These are phyloP conservation scores for Chymomyza amoena DNA, from an alignment of 2,888 invertebrate species.

Conservation along the genomic window DNA sequence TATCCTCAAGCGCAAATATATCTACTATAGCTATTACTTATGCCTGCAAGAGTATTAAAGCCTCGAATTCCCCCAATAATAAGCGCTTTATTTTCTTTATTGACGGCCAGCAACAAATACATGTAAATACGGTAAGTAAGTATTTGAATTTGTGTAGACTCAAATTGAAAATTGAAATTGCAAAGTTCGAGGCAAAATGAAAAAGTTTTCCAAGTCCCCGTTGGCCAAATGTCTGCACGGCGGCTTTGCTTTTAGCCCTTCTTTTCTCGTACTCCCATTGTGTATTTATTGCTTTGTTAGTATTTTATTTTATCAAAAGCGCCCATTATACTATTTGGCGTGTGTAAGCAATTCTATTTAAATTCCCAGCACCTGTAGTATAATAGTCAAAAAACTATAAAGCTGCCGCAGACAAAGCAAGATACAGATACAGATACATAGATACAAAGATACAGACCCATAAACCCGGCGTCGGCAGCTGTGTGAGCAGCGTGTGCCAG, in stretches of 20 bases:
- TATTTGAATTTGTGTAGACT: not conserved
- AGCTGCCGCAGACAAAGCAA: slow-evolving; percentile 44
- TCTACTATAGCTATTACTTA: not conserved
- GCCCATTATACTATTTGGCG: slow-evolving; percentile 39
- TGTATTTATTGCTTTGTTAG: slow-evolving; percentile 16
- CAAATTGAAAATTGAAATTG: not conserved
- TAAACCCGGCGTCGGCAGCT: not conserved
- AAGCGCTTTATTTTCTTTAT: not conserved
- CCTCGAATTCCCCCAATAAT: not conserved
- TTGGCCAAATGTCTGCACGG: slow-evolving; percentile 41
- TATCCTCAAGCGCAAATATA: not conserved
- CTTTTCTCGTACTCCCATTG: not conserved
- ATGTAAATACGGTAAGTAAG: not conserved
- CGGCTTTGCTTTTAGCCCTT: slow-evolving; percentile 25
- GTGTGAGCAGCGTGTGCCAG: not conserved
- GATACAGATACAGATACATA: slow-evolving; percentile 2
- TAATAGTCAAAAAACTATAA: slow-evolving; percentile 63
- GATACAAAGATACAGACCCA: slow-evolving; percentile 9
- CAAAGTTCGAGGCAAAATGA: not conserved
- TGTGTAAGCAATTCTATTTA: slow-evolving; percentile 59
- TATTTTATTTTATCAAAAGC: slow-evolving; percentile 64
- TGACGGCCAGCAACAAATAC: not conserved
- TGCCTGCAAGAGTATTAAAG: not conserved
- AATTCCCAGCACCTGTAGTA: slow-evolving; percentile 71
- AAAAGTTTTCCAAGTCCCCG: slow-evolving; percentile 20